Evolutionary conservation across 2,888 invertebrate genomes (phyloP).

Genomic region (Sphecodes monilicornis): DNA sequence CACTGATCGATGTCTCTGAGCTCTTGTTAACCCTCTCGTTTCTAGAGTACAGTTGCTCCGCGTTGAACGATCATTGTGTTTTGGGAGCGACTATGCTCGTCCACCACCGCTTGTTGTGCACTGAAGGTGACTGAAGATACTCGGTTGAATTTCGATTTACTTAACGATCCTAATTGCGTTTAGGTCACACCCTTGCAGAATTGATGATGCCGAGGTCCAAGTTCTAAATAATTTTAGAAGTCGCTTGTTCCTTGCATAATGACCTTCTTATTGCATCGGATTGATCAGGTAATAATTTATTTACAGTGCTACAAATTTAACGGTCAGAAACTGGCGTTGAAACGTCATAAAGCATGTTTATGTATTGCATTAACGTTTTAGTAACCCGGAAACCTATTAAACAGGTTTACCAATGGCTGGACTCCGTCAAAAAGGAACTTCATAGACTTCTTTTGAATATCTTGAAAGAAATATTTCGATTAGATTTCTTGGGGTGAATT

Average conservation of each 20-base stretch:
- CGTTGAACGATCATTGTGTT: background rate
- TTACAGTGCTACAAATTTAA: background rate
- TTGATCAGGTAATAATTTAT: background rate
- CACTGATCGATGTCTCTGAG: slow-evolving; percentile 12
- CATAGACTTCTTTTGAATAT: background rate
- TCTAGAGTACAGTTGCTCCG: background rate
- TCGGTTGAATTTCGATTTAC: background rate
- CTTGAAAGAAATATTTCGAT: background rate
- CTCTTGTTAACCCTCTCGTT: background rate
- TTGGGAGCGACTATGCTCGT: background rate
- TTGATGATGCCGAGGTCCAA: too few relatives aligned
- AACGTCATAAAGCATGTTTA: background rate
- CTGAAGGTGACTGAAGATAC: background rate
- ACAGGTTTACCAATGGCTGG: background rate
- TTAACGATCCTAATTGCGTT: background rate
- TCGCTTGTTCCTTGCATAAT: background rate
- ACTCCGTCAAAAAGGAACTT: background rate
- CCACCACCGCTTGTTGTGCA: background rate
- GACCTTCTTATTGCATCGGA: background rate
- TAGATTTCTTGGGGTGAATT: background rate
- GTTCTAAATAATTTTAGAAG: background rate
- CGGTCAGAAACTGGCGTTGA: too few relatives aligned
- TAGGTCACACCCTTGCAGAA: too few relatives aligned
- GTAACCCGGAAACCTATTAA: background rate
- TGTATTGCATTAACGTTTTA: background rate